Evolutionary conservation across 2,888 invertebrate genomes (phyloP), one percentile per base, ranked within the genome.

Genomic region (Hyalella azteca): DNA sequence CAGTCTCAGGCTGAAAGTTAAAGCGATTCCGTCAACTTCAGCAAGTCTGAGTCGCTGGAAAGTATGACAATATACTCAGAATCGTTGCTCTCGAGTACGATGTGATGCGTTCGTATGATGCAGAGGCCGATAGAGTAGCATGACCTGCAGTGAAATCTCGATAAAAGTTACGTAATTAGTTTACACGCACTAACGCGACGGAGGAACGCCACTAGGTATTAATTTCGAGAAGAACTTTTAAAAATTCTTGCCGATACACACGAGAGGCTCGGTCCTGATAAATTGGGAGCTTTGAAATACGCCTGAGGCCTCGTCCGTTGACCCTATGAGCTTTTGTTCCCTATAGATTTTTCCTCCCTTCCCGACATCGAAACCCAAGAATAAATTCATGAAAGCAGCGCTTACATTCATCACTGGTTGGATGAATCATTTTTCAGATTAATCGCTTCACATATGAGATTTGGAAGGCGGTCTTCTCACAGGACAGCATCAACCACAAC

Each of bases 311-410:
- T 3, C 4, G 1, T 60, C 66, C 66, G 5, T 19, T 13, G 45
- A 19, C 66, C 39, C 26, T 32, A 11, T 36, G 13, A 32, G 66
- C 66, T 36, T 36, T 66, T 66, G 29, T 66, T 66, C 11, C 19
- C 11, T 32, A 36, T 5, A n/a, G 19, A 66, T 66, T 66, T 66
- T 66, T 66, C 36, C 66, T 66, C 39, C 5, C 15, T 32, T 15
- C 66, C 39, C 66, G 66, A 66, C 66, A 36, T 66, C 19, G 66
- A 66, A 66, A 36, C 66, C 36, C 66, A 66, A 13, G 66, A n/a
- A 36, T 32, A 66, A 66, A 66, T 66, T 66, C 36, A 66, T 66
- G 66, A 66, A 66, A 36, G 66, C 39, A 66, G 32, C 66, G 36
- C 66, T 36, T 66, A 36, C 32, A 36, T 66, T 66, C 36, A 32